Evolutionary conservation across 2,113 vertebrate species (phyloP).

Genomic region (Lagopus muta): DNA sequence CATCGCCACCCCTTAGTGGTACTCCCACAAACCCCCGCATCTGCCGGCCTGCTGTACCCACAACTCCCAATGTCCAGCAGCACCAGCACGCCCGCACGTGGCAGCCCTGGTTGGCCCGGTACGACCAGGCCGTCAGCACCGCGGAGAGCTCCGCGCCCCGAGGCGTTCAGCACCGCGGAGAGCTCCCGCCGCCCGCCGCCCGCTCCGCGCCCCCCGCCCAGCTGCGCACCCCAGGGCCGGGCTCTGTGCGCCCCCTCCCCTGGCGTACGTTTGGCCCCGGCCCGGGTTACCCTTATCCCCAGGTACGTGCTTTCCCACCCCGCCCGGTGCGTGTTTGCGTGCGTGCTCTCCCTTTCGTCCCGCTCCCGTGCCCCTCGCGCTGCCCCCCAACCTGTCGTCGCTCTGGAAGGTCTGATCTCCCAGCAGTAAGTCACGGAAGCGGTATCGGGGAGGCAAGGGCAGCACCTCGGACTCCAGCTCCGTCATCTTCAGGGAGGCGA

Average conservation of each 20-base stretch:
- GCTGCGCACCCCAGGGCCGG: background rate
- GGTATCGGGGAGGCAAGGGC: constrained; percentile 92
- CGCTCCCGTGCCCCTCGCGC: no score
- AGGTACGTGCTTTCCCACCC: accelerated
- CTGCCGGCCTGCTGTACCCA: background rate
- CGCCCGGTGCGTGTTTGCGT: accelerated
- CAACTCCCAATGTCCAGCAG: accelerated
- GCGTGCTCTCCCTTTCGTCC: no score
- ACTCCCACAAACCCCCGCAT: accelerated
- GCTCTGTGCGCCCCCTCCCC: no score
- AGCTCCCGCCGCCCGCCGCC: no score
- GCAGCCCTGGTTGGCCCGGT: accelerated
- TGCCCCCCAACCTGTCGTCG: constrained; percentile 89
- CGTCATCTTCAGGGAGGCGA: constrained; percentile 86
- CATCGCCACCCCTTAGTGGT: accelerated
- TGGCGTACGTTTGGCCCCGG: background rate
- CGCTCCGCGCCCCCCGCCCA: no score
- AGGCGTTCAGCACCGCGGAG: no score
- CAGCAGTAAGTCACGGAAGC: constrained; percentile 93
- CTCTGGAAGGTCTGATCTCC: constrained; percentile 94
- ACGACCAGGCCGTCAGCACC: background rate
- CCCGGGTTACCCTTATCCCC: background rate
- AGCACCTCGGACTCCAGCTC: constrained; percentile 92
- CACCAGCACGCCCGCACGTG: accelerated
- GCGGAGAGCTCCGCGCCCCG: no score